Evolutionary conservation across 2,888 invertebrate species (phyloP).

Genomic region (Thymelicus acteon): DNA sequence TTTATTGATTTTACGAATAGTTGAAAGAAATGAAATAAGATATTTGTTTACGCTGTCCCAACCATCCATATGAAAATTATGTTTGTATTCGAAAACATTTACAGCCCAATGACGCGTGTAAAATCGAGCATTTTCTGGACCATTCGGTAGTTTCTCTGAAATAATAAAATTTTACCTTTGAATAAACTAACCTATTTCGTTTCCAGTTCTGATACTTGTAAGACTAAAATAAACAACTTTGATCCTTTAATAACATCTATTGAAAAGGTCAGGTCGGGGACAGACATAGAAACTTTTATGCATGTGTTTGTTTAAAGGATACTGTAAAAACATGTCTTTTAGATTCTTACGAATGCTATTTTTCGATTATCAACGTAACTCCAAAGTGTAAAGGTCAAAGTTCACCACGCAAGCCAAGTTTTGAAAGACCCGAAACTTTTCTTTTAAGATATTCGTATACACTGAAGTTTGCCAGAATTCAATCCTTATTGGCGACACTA

Average conservation of each 20-base stretch:
- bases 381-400: too few species aligned
- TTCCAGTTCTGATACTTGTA: conserved; percentile 23
- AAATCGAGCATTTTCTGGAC: conserved; percentile 7
- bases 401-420: too few species aligned
- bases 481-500: too few species aligned
- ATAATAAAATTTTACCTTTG: conserved; percentile 32
- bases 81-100: conserved; percentile 3
- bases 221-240: conserved; percentile 25
- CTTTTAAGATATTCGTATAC: too few species aligned
- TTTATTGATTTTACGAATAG: too few species aligned
- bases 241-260: conserved; percentile 27
- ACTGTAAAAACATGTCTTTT: not conserved
- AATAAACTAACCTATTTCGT: conserved; percentile 25
- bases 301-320: too few species aligned
- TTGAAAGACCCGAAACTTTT: too few species aligned
- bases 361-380: not conserved
- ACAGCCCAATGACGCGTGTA: conserved; percentile 4
- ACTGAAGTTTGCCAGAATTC: too few species aligned
- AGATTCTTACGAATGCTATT: too few species aligned
- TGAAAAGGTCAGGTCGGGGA: conserved; percentile 18
- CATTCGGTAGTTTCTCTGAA: conserved; percentile 17
- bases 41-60: too few species aligned
- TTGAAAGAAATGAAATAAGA: too few species aligned
- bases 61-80: not conserved
- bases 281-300: not conserved